Evolutionary conservation across 2,113 vertebrate species (phyloP), one percentile per base, ranked within the genome.

Genomic region (Mormyrus lacerda): DNA sequence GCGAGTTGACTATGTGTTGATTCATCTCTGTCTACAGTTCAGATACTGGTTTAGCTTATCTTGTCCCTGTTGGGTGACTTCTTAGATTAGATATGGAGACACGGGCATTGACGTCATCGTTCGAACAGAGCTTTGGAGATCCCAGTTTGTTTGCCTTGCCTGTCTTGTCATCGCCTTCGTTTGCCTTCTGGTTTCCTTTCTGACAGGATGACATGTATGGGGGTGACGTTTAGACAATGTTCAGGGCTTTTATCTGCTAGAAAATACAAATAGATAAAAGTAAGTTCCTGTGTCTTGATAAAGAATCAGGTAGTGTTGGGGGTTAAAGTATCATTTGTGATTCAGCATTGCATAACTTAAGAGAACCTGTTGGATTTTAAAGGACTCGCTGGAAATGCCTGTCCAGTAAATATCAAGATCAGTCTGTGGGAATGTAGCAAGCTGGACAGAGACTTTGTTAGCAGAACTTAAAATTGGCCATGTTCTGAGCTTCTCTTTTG

Each of bases 1-100:
- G 10, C 39, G 51, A 88, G 65, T 27, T 90, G 55, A 17, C 17
- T 45, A 39, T 4, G 39, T 11, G 35, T 53, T 90, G 69, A 83
- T 10, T 84, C 86, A 83, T 88, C 39, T 31, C 35, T 27, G 19
- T 79, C 48, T 19, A 9, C 51, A 73, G 39, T 21, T 79, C 76
- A 15, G 73, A 88, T 61, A 44, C 44, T 87, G 89, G 50, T 83
- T 84, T 15, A 83, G 69, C 87, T 90, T 82, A 47, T 87, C 85
- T 48, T 61, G 86, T 13, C 11, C n/a, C 58, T 44, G 53, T 73
- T 47, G 39, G 47, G 84, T 58, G 69, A 89, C 89, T 19, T 53
- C 24, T n/a, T 31, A 90, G 89, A 90, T 90, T 45, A 90, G 85
- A 85, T 79, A 45, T 76, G 84, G 84, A 76, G 83, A 86, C 73